phyloP scores from a whole-genome alignment of 2,888 invertebrate species.

The Tetropium fuscum region DNA sequence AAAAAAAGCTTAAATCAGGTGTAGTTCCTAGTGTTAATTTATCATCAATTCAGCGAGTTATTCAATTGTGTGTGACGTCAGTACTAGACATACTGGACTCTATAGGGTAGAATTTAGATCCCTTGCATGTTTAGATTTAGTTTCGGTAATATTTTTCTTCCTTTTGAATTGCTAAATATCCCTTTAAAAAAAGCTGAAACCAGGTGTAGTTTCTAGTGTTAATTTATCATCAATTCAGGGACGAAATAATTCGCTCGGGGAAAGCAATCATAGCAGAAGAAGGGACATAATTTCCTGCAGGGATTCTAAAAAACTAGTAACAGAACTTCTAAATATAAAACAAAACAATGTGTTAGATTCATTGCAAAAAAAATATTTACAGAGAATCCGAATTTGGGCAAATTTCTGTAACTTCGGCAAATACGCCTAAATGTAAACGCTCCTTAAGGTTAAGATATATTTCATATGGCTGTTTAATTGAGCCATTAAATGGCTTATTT shows the following conservation, averaged over 20 bases:
- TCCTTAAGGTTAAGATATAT: no score
- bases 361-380: no score
- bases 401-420: no score
- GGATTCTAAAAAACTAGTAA: background rate
- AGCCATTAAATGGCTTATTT: no score
- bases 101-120: background rate
- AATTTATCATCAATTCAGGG: background rate
- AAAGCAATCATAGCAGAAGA: background rate
- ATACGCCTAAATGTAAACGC: no score
- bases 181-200: constrained; percentile 9
- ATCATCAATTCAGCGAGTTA: background rate
- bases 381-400: no score
- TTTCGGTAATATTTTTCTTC: no score
- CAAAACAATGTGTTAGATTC: no score
- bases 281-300: background rate
- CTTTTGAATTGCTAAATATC: constrained; percentile 20
- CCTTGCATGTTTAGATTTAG: background rate
- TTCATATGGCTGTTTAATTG: no score
- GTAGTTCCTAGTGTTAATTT: constrained; percentile 9
- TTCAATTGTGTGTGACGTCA: background rate
- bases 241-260: background rate
- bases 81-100: background rate
- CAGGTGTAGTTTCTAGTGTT: constrained; percentile 7
- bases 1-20: constrained; percentile 11
- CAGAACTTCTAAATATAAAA: background rate